Conservation (phyloP, 2,797 vertebrate species). For the Discoglossus pictus region DNA sequence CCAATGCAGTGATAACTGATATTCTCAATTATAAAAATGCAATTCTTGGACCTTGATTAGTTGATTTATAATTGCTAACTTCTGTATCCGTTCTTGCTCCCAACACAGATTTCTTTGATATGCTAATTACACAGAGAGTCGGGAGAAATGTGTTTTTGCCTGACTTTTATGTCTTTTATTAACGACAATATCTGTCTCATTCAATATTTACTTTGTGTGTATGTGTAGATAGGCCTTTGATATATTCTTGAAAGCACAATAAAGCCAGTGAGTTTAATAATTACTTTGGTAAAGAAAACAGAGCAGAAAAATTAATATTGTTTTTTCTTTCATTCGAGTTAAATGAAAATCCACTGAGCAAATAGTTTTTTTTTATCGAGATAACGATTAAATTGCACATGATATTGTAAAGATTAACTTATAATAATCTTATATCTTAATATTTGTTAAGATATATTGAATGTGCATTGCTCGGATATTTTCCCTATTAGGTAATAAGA, state of each 20-base stretch:
- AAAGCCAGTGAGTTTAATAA: slow-evolving; percentile 12
- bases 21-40: slow-evolving; percentile 5
- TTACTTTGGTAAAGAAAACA: slow-evolving; percentile 22
- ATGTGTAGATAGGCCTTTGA: slow-evolving; percentile 43
- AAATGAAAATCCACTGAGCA: slow-evolving; percentile 17
- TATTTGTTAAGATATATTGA: slow-evolving; percentile 17
- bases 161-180: slow-evolving; percentile 48
- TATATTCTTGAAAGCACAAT: slow-evolving; percentile 39
- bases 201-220: slow-evolving; percentile 48
- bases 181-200: slow-evolving; percentile 43
- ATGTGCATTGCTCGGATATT: not conserved
- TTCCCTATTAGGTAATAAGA: not conserved
- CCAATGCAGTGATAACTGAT: not conserved
- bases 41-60: slow-evolving; percentile 33
- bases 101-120: slow-evolving; percentile 38
- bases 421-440: slow-evolving; percentile 9
- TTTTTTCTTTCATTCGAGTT: slow-evolving; percentile 13
- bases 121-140: slow-evolving; percentile 40
- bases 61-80: slow-evolving; percentile 40
- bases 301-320: not conserved
- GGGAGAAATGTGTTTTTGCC: slow-evolving; percentile 22
- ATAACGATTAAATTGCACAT: slow-evolving; percentile 3
- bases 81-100: slow-evolving; percentile 19
- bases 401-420: slow-evolving; percentile 16
- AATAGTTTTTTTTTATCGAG: not conserved